Percentiles rank a stretch among this genome's conserved stretches.
These are phyloP conservation scores for Willisornis vidua DNA, from an alignment of 2,113 vertebrate genomes.

Conservation along the genomic window DNA sequence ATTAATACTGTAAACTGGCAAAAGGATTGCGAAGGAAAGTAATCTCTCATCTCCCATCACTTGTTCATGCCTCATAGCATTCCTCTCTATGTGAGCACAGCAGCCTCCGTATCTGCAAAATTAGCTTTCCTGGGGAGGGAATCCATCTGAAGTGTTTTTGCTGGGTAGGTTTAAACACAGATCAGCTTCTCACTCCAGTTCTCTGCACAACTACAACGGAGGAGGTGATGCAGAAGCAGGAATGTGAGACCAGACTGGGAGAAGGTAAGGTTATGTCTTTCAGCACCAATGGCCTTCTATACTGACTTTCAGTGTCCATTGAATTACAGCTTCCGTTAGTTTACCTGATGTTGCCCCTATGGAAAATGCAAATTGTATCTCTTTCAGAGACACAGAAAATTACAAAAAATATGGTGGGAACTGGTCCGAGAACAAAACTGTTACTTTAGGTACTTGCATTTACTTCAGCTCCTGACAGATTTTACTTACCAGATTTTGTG, in stretches of 20 bases:
- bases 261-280: background rate
- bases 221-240: background rate
- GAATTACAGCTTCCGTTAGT: background rate
- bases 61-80: background rate
- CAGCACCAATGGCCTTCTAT: background rate
- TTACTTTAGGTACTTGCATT: background rate
- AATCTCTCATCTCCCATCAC: background rate
- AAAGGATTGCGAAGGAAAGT: background rate
- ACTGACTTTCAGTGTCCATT: background rate
- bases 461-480: background rate
- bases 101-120: background rate
- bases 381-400: background rate
- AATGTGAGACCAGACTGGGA: accelerated
- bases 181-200: background rate
- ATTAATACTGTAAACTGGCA: background rate
- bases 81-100: background rate
- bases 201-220: background rate
- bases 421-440: background rate
- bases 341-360: background rate
- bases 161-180: background rate
- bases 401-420: background rate
- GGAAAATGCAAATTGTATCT: background rate
- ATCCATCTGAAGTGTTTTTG: background rate
- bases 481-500: background rate
- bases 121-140: background rate